phyloP scores from a whole-genome alignment of 2,113 vertebrate species.

The Heterotilapia buettikoferi region DNA sequence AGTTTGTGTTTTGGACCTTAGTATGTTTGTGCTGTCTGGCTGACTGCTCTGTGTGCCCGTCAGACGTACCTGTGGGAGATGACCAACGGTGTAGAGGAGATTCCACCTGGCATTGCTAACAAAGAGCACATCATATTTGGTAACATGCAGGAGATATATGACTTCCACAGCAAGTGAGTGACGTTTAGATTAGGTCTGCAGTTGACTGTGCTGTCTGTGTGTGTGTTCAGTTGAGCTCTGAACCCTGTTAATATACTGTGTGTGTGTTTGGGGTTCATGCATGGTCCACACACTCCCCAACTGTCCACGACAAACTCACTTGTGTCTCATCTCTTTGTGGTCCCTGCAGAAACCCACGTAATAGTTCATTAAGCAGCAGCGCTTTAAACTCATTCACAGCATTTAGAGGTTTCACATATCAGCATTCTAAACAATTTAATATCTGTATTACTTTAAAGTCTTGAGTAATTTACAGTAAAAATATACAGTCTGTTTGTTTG shows the following conservation, averaged over 20 bases:
- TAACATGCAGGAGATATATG: slow-evolving; percentile 97
- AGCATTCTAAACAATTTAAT: neutral
- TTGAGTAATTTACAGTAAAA: neutral
- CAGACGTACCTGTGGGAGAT: slow-evolving; percentile 98
- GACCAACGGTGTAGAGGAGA: slow-evolving; percentile 92
- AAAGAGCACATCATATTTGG: slow-evolving; percentile 95
- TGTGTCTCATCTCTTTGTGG: neutral
- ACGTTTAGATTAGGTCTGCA: neutral
- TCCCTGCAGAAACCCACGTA: neutral
- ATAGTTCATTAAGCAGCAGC: neutral
- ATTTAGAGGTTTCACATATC: neutral
- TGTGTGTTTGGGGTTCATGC: neutral
- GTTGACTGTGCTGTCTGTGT: neutral
- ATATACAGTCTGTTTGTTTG: neutral
- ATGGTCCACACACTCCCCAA: neutral
- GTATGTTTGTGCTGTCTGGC: neutral
- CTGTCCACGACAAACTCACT: neutral
- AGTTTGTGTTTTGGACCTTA: neutral
- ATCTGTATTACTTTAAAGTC: neutral
- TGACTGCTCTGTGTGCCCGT: neutral
- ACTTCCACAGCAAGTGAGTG: slow-evolving; percentile 95
- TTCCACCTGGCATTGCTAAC: slow-evolving; percentile 87
- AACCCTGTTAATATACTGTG: neutral
- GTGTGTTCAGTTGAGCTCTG: neutral
- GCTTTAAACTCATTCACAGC: neutral